Evolutionary conservation across 2,797 vertebrate species (phyloP).

Genomic region (Arctocebus calabarensis): DNA sequence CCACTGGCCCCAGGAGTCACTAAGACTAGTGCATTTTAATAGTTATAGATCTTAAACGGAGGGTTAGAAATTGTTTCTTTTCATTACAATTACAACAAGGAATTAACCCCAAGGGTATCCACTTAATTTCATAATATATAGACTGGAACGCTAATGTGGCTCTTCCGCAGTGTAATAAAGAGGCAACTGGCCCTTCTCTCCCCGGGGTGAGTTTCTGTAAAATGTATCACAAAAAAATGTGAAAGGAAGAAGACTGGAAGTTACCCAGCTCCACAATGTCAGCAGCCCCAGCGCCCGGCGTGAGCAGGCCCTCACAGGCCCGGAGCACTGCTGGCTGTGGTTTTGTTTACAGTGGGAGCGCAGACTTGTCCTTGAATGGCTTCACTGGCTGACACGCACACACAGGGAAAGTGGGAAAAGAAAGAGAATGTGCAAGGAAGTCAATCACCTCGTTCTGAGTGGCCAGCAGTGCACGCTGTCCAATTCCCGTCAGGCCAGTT

Average conservation of each 20-base stretch:
- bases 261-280: slow-evolving; percentile 85
- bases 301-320: slow-evolving; percentile 12
- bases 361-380: not conserved
- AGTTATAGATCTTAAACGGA: slow-evolving; percentile 90
- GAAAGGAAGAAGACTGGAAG: slow-evolving; percentile 85
- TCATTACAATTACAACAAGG: slow-evolving; percentile 91
- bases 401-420: slow-evolving; percentile 58
- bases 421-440: slow-evolving; percentile 76
- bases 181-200: slow-evolving; percentile 89
- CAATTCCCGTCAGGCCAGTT: slow-evolving; percentile 57
- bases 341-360: slow-evolving; percentile 61
- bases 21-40: slow-evolving; percentile 90
- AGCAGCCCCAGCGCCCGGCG: slow-evolving; percentile 63
- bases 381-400: slow-evolving; percentile 60
- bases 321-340: not conserved
- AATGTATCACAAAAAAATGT: slow-evolving; percentile 83
- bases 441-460: slow-evolving; percentile 70
- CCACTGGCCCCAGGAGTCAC: slow-evolving; percentile 88
- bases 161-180: slow-evolving; percentile 89
- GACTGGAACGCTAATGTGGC: slow-evolving; percentile 89
- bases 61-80: slow-evolving; percentile 90
- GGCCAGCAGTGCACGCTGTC: not conserved
- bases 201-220: slow-evolving; percentile 88
- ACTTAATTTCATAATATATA: slow-evolving; percentile 93
- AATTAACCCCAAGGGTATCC: slow-evolving; percentile 91